Base-by-base conservation (phyloP, 2,797 vertebrate genomes). In the Spinus olivaceus region DNA sequence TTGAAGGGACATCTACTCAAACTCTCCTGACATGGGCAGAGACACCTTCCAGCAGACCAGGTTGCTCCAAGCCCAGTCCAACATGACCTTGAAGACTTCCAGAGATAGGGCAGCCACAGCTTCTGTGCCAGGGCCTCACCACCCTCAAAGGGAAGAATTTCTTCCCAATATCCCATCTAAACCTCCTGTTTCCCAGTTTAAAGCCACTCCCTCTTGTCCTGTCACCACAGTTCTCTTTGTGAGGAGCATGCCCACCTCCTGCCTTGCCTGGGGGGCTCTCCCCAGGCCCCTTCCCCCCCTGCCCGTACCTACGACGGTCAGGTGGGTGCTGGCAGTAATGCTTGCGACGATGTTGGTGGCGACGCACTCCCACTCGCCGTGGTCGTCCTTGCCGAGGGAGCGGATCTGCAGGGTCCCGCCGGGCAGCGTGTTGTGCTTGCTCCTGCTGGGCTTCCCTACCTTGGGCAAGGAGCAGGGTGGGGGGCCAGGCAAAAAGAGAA, bases 321-420 rank as follows among this genome's bases (percentile, higher is more conserved):
- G 99, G 95, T 98, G 99, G 69, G 99, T 99, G 98, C 99, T 99
- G 99, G 99, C 99, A 98, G 99, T 99, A 98, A 99, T 99, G 99
- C 99, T 99, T 21, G 99, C 99, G 96, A 99, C 99, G 88, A 99
- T 98, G 59, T 99, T 99, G 97, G 99, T 99, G 97, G 99, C 99
- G 18, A 99, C 97, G 94, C 99, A 99, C 98, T 99, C 99, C 99
- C 99, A 99, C 97, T 99, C 99, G 97, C 99, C 99, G 5, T 99
- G 99, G 98, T 99, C 99, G 78, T 99, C 99, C 98, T 99, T 99
- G 98, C 99, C 99, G 97, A 99, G 98, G 90, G 99, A 99, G 92
- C 98, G 97, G 95, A 99, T 99, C 97, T 99, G 99, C 96, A 99
- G 98, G 98, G 98, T 99, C 97, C 99, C 99, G 18, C 99, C 99